Evolutionary conservation across 2,113 vertebrate species (phyloP).

Genomic region (Indri indri): DNA sequence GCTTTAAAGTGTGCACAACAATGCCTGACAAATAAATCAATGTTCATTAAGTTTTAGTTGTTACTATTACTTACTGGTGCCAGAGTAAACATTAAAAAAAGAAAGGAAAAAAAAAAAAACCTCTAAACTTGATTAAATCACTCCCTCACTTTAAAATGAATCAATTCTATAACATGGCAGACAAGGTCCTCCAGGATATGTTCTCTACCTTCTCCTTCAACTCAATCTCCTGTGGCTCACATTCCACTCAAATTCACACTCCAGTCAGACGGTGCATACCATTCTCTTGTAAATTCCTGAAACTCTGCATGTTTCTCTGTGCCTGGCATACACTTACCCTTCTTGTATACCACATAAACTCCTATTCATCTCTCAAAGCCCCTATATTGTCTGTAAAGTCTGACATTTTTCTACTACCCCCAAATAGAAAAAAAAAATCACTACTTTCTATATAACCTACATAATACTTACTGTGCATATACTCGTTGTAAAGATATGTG

Average conservation of each 20-base stretch:
- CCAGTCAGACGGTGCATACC: neutral
- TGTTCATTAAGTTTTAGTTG: neutral
- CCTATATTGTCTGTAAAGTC: neutral
- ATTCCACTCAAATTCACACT: neutral
- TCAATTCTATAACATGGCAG: neutral
- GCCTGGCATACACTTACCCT: neutral
- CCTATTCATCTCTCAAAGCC: neutral
- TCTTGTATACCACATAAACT: neutral
- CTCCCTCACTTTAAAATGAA: neutral
- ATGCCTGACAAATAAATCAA: neutral
- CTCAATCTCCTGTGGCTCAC: neutral
- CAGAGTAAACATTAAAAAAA: neutral
- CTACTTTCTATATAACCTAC: neutral
- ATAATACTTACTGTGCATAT: neutral
- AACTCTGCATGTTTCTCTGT: neutral
- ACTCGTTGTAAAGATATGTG: neutral
- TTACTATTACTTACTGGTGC: neutral
- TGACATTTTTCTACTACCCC: neutral
- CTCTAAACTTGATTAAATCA: neutral
- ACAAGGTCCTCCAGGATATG: neutral
- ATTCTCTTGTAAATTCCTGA: neutral
- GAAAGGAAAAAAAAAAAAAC: too few species aligned
- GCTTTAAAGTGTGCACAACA: neutral
- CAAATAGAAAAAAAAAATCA: neutral
- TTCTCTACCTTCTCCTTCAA: neutral